phyloP scores from a whole-genome alignment of 2,113 vertebrate species.

The Chloropsis hardwickii region DNA sequence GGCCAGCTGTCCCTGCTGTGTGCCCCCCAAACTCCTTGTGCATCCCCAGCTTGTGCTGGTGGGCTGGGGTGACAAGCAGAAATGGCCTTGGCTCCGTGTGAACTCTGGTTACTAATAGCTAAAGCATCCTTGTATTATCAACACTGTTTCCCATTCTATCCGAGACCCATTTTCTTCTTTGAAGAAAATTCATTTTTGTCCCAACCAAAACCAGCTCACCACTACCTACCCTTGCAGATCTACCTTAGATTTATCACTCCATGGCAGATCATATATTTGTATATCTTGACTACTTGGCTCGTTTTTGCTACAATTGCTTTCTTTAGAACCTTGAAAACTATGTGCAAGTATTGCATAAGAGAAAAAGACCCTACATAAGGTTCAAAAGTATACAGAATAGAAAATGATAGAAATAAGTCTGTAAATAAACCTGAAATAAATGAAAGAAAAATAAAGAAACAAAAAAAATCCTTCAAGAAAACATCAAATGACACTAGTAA shows the following conservation, averaged over 20 bases:
- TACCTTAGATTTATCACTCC: not conserved
- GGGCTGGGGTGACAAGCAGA: not conserved
- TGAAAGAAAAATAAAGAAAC: not conserved
- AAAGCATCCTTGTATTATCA: not conserved
- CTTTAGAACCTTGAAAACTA: not conserved
- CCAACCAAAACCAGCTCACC: not conserved
- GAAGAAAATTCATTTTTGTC: not conserved
- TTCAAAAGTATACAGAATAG: not conserved
- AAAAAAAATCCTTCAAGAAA: not conserved
- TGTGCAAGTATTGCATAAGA: not conserved
- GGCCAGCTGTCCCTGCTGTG: not conserved
- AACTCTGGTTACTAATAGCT: not conserved
- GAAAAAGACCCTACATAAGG: not conserved
- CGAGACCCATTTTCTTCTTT: not conserved
- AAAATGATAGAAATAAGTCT: not conserved
- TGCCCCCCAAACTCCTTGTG: no score
- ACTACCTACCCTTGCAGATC: not conserved
- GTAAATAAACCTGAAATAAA: not conserved
- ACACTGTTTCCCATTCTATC: not conserved
- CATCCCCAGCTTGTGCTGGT: not conserved
- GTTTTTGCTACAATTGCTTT: not conserved
- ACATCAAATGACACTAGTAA: not conserved
- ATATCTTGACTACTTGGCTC: not conserved
- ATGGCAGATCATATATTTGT: not conserved
- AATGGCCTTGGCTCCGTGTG: accelerated